These are phyloP conservation scores for Cephalopholis sonnerati DNA, from an alignment of 2,113 vertebrate species.

Conservation along the genomic window DNA sequence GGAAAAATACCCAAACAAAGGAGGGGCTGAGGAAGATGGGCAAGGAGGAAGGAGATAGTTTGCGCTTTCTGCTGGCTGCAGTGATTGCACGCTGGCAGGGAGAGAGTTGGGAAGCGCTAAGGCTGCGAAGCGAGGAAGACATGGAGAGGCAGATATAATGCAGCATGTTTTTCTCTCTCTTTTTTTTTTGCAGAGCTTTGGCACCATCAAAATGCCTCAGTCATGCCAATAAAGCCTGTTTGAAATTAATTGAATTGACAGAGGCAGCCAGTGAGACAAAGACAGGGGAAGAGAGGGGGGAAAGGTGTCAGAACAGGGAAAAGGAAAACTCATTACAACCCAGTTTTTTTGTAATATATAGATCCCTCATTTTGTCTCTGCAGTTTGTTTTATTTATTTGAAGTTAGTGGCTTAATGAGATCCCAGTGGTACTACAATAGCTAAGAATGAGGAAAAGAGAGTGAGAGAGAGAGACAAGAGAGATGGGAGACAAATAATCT, in stretches of 20 bases:
- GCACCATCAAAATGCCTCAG: constrained; percentile 75
- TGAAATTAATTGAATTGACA: constrained; percentile 84
- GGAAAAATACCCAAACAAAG: constrained; percentile 48
- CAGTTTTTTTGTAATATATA: constrained; percentile 66
- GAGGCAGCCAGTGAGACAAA: constrained; percentile 75
- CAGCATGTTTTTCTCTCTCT: constrained; percentile 59
- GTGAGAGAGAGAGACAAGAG: constrained; percentile 23
- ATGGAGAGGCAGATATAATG: constrained; percentile 72
- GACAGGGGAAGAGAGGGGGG: constrained; percentile 62
- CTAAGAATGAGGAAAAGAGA: constrained; percentile 57
- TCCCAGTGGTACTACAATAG: constrained; percentile 83
- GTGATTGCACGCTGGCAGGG: constrained; percentile 73
- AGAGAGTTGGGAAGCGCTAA: constrained; percentile 60
- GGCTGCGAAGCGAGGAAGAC: constrained; percentile 65
- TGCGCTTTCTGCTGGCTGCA: constrained; percentile 66
- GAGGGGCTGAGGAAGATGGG: constrained; percentile 34
- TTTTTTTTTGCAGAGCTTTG: constrained; percentile 71
- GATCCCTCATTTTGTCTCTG: constrained; percentile 81
- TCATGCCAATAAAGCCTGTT: constrained; percentile 81
- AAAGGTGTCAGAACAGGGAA: constrained; percentile 72
- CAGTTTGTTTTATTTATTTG: constrained; percentile 88
- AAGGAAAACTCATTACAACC: constrained; percentile 75
- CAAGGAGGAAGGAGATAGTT: constrained; percentile 49
- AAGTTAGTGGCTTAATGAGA: constrained; percentile 87
- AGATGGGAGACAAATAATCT: constrained; percentile 35